Evolutionary conservation across 2,113 vertebrate species (phyloP), one percentile per base, ranked within the genome.

Genomic region (Uropsilus gracilis): DNA sequence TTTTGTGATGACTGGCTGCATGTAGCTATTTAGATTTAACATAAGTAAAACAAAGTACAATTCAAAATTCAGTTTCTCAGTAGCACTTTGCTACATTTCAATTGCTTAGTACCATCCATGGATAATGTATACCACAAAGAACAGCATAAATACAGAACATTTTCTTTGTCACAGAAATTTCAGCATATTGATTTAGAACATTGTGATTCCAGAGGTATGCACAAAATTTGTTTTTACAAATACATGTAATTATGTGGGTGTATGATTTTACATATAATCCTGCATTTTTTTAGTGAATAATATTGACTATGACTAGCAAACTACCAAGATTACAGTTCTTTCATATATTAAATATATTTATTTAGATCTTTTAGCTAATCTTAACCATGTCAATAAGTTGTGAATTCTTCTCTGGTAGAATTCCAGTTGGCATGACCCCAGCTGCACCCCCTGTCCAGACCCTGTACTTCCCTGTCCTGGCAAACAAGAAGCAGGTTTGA

Each of bases 41-140:
- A 75, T 91, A 89, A 68, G 78, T 77, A 75, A 78, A 91, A 86
- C 77, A 22, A 87, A 68, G 48, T 73, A 75, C 71, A 86, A 86
- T 61, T 72, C 57, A 89, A 75, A 89, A 69, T 63, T 95, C n/a
- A 42, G 11, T 80, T 89, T 95, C 22, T 63, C 30, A 75, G 6
- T 48, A 71, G 10, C n/a, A 44, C 13, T 39, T 39, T 57, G 22
- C 17, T 39, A 61, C 12, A 80, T 90, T 96, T 72, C 28, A 94
- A 64, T 44, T 34, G 4, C 24, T 61, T 8, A 71, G 26, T 83
- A 28, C 68, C 46, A 48, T 66, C 39, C 28, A 28, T 66, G 30
- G 24, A 17, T 69, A 63, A 14, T 81, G 39, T 30, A 42, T 89
- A 73, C n/a, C 66, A 44, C 42, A 80, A 10, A 86, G 24, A 34